These are phyloP conservation scores for Hemichromis elongatus DNA, from an alignment of 2,113 vertebrate species.

Conservation along the genomic window DNA sequence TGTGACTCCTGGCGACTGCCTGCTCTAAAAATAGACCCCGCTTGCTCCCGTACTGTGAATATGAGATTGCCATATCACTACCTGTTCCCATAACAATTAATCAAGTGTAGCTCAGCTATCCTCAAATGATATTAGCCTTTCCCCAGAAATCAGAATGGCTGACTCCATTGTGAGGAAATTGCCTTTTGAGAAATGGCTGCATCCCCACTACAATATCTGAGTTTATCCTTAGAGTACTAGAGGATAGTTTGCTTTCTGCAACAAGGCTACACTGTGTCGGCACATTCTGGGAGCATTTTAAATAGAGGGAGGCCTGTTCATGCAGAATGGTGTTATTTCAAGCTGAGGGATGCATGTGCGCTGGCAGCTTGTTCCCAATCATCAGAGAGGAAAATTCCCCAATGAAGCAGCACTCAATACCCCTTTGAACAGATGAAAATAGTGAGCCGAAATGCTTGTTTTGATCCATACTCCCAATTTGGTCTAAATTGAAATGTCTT, in stretches of 20 bases:
- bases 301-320: conserved; percentile 1
- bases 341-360: conserved; percentile 17
- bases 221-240: conserved; percentile 29
- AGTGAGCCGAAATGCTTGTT: conserved; percentile 1
- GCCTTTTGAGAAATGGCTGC: conserved; percentile 59
- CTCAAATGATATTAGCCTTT: conserved; percentile 58
- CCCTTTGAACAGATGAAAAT: not conserved
- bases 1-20: conserved; percentile 46
- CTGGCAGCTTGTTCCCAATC: conserved; percentile 22
- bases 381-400: conserved; percentile 11
- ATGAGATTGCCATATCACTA: conserved; percentile 66
- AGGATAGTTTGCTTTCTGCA: conserved; percentile 14
- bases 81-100: conserved; percentile 70
- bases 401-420: conserved; percentile 9
- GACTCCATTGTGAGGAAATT: conserved; percentile 55
- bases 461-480: conserved; percentile 6
- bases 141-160: conserved; percentile 49
- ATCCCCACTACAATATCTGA: conserved; percentile 34
- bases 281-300: not conserved
- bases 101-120: conserved; percentile 56
- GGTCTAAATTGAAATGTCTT: conserved; percentile 24
- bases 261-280: not conserved
- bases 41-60: conserved; percentile 57
- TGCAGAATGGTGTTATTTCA: conserved; percentile 20
- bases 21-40: conserved; percentile 65